Evolutionary conservation across 2,797 vertebrate species (phyloP).

Genomic region (Crocodylus rhombifer): DNA sequence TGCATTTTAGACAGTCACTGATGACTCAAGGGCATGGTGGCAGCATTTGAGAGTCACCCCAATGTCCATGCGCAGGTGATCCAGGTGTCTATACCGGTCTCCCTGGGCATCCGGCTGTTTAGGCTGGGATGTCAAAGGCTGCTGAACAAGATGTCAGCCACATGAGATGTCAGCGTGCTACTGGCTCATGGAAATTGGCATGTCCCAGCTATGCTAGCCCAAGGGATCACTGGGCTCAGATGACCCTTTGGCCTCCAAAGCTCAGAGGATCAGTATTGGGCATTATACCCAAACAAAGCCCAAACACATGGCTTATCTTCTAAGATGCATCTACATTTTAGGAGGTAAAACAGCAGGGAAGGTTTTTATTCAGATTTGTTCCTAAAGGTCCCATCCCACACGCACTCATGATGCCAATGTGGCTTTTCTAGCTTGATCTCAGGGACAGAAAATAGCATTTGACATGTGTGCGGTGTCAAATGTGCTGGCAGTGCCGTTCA

Average conservation of each 20-base stretch:
- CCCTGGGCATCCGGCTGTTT: too few relatives aligned
- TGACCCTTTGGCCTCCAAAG: too few relatives aligned
- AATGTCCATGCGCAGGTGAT: too few relatives aligned
- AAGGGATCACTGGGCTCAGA: too few relatives aligned
- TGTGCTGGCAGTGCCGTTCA: background rate
- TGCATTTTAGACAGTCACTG: background rate
- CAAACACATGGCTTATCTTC: background rate
- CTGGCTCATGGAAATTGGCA: too few relatives aligned
- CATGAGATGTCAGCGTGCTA: too few relatives aligned
- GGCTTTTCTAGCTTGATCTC: background rate
- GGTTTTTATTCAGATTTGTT: background rate
- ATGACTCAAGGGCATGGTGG: background rate
- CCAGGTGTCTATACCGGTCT: too few relatives aligned
- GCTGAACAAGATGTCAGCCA: too few relatives aligned
- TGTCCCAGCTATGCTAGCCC: too few relatives aligned
- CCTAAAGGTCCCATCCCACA: background rate
- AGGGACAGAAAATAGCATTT: background rate
- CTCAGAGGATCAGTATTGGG: background rate
- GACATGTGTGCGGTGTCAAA: background rate
- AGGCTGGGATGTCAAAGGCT: too few relatives aligned
- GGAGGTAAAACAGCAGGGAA: background rate
- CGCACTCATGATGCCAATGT: background rate
- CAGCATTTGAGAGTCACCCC: too few relatives aligned
- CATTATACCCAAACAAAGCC: background rate
- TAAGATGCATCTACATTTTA: rapidly evolving